These are phyloP conservation scores for Eupithecia insigniata DNA, from an alignment of 2,888 invertebrate genomes.

Conservation along the genomic window DNA sequence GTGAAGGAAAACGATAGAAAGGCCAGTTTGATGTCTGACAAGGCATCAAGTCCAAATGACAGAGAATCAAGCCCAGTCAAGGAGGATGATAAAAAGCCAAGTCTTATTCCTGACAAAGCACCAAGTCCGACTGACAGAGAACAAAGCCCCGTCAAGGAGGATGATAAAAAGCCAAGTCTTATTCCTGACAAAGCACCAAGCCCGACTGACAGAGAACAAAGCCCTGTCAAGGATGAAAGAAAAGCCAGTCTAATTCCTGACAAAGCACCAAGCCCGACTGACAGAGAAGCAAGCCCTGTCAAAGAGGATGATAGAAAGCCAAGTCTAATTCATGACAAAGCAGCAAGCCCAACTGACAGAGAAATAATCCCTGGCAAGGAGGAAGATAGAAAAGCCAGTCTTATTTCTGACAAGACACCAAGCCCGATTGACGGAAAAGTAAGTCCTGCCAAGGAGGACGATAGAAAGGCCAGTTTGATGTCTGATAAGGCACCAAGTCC, in stretches of 20 bases:
- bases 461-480: no score
- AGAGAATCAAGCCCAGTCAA: constrained; percentile 19
- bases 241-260: constrained; percentile 12
- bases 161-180: constrained; percentile 26
- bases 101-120: constrained; percentile 26
- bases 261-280: neutral
- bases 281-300: neutral
- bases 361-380: constrained; percentile 31
- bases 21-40: constrained; percentile 25
- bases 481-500: no score
- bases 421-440: no score
- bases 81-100: constrained; percentile 23
- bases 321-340: neutral
- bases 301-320: neutral
- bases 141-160: constrained; percentile 1
- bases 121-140: constrained; percentile 23
- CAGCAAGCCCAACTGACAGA: neutral
- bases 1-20: constrained; percentile 22
- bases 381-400: constrained; percentile 4
- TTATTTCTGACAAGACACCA: neutral
- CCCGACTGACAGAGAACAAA: neutral
- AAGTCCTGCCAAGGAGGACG: no score
- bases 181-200: constrained; percentile 21
- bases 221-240: constrained; percentile 3
- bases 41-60: constrained; percentile 14